A percentile compares a stretch with the other conserved stretches of the same genome.
Conservation (phyloP, 1,140 invertebrate species). For the Papilio aristodemus region DNA sequence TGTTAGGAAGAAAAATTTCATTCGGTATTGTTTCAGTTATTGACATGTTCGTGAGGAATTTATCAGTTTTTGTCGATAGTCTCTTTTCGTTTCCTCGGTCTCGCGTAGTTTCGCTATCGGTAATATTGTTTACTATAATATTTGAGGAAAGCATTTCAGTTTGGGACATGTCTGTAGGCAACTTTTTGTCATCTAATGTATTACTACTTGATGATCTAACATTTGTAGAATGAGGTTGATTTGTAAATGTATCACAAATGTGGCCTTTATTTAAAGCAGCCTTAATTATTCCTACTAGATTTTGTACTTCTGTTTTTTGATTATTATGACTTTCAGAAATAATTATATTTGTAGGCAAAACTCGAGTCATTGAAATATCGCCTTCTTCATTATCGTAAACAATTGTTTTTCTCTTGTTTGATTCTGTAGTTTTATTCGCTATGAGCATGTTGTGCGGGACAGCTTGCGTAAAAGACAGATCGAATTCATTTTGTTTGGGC, state of each 20-base stretch:
- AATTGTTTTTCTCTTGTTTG: slow-evolving; percentile 42
- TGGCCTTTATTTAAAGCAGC: slow-evolving; percentile 41
- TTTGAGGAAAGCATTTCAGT: slow-evolving; percentile 14
- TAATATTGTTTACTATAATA: slow-evolving; percentile 35
- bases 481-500: slow-evolving; percentile 32
- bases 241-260: slow-evolving; percentile 47
- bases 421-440: slow-evolving; percentile 24
- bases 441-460: slow-evolving; percentile 41
- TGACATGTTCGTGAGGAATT: slow-evolving; percentile 30
- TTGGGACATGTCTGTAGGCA: not conserved
- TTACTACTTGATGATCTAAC: slow-evolving; percentile 21
- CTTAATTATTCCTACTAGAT: slow-evolving; percentile 7
- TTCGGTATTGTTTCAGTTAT: slow-evolving; percentile 33
- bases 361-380: slow-evolving; percentile 55
- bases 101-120: slow-evolving; percentile 33
- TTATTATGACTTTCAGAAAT: slow-evolving; percentile 18
- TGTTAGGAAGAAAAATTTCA: not conserved
- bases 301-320: slow-evolving; percentile 10
- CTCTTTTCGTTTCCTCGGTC: not conserved
- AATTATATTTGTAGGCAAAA: slow-evolving; percentile 44
- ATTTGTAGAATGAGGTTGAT: slow-evolving; percentile 41
- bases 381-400: slow-evolving; percentile 44
- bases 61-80: not conserved
- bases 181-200: not conserved
- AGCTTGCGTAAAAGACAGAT: slow-evolving; percentile 51